These are phyloP conservation scores for Zaprionus ghesquierei DNA, from an alignment of 1,140 invertebrate species.

Conservation along the genomic window DNA sequence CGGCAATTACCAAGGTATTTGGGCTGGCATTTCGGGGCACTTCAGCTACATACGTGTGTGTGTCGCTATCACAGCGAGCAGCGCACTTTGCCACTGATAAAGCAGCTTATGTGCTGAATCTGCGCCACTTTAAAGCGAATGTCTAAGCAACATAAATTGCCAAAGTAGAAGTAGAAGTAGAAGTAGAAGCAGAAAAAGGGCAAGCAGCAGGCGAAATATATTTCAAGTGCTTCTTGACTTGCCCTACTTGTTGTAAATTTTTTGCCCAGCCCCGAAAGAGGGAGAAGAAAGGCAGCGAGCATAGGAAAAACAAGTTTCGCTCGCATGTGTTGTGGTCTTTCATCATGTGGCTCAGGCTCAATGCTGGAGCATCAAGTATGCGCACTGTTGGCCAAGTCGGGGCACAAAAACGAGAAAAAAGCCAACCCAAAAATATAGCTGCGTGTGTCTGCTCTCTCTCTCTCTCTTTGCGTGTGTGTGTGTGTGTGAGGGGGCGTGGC, in stretches of 20 bases:
- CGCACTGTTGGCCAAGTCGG: constrained; percentile 65
- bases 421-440: constrained; percentile 15
- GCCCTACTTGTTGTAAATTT: constrained; percentile 70
- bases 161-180: background rate
- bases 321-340: constrained; percentile 78
- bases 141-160: constrained; percentile 61
- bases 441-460: constrained; percentile 25
- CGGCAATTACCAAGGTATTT: constrained; percentile 41
- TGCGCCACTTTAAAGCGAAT: constrained; percentile 49
- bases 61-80: background rate
- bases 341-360: constrained; percentile 48
- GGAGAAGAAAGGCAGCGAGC: background rate
- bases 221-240: constrained; percentile 73
- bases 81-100: constrained; percentile 42
- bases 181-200: background rate
- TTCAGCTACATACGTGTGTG: no score
- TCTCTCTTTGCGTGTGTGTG: constrained; percentile 24
- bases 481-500: constrained; percentile 7
- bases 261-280: background rate
- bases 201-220: constrained; percentile 36
- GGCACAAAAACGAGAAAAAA: constrained; percentile 4
- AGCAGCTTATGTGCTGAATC: constrained; percentile 54
- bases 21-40: background rate
- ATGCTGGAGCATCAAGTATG: constrained; percentile 63
- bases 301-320: constrained; percentile 46